phyloP scores from a whole-genome alignment of 2,797 vertebrate genomes.

The Acanthopagrus latus region DNA sequence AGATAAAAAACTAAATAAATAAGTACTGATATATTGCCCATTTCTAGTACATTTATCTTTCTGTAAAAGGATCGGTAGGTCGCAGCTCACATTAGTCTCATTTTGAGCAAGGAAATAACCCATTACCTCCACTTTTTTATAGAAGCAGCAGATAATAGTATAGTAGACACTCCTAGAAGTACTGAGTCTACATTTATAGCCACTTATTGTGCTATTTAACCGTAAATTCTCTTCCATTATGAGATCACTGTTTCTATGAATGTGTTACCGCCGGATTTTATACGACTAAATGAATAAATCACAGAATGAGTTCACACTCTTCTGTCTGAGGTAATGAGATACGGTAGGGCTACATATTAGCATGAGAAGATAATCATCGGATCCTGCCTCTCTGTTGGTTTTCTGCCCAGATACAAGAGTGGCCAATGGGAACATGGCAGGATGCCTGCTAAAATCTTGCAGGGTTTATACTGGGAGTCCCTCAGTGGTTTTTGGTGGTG shows the following conservation, averaged over 20 bases:
- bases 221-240: slow-evolving; percentile 6
- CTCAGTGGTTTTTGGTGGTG: slow-evolving; percentile 40
- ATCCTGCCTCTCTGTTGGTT: slow-evolving; percentile 45
- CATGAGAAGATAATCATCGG: slow-evolving; percentile 60
- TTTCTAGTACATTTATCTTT: no score
- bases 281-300: slow-evolving; percentile 54
- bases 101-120: neutral
- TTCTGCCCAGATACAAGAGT: slow-evolving; percentile 72
- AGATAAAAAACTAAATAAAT: no score
- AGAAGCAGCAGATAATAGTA: neutral
- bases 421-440: slow-evolving; percentile 51
- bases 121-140: neutral
- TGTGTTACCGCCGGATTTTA: slow-evolving; percentile 32
- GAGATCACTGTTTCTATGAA: slow-evolving; percentile 25
- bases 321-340: slow-evolving; percentile 57
- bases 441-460: slow-evolving; percentile 36
- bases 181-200: neutral
- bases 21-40: no score
- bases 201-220: slow-evolving; percentile 10
- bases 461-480: slow-evolving; percentile 34
- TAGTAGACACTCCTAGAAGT: neutral
- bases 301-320: slow-evolving; percentile 52
- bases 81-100: slow-evolving; percentile 3
- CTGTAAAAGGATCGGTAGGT: neutral
- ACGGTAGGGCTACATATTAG: slow-evolving; percentile 60